Conservation (phyloP, 2,113 vertebrate species). For the Beaufortia kweichowensis region DNA sequence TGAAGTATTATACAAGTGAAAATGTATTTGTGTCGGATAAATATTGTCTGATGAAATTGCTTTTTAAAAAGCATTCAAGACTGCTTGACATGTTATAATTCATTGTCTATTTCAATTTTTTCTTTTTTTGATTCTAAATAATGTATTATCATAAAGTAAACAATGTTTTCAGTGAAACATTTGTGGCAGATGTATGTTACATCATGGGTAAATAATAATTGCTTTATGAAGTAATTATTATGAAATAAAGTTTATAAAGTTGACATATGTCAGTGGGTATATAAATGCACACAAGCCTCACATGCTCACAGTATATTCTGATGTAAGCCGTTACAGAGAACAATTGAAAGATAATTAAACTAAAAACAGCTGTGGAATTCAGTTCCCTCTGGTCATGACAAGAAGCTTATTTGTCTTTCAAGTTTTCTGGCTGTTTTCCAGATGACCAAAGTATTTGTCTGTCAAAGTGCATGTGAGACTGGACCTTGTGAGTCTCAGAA, state of each 20-base stretch:
- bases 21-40: conserved; percentile 41
- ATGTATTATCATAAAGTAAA: conserved; percentile 31
- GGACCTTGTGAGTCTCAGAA: too few relatives aligned
- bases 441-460: too few relatives aligned
- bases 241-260: neutral
- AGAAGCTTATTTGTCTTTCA: too few relatives aligned
- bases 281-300: neutral
- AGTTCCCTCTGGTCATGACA: too few relatives aligned
- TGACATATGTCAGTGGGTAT: neutral
- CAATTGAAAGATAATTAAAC: too few relatives aligned
- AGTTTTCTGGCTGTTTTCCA: too few relatives aligned
- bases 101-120: conserved; percentile 14
- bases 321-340: too few relatives aligned
- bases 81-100: conserved; percentile 31
- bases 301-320: too few relatives aligned
- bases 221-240: neutral
- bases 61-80: conserved; percentile 29
- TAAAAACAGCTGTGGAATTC: too few relatives aligned
- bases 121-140: conserved; percentile 28
- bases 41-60: conserved; percentile 26
- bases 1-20: conserved; percentile 44
- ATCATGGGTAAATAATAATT: neutral
- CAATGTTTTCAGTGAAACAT: conserved; percentile 26
- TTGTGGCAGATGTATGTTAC: neutral
- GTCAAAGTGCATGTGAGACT: too few relatives aligned